Percentiles rank a stretch among this genome's conserved stretches.
phyloP scores from a whole-genome alignment of 2,113 vertebrate species.

The Catharus minimus region DNA sequence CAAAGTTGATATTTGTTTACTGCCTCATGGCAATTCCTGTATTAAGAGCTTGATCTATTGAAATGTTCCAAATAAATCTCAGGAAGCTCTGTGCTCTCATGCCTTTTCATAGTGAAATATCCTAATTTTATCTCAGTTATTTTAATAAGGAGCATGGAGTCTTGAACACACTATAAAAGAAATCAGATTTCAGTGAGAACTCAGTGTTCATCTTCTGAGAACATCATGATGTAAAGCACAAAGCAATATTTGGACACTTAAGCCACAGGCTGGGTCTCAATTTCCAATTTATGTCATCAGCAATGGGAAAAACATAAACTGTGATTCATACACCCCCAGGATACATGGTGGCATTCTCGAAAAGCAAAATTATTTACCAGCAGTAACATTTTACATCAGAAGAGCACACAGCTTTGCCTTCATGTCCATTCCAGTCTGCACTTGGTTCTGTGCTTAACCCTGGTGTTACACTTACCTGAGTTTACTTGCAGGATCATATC shows the following conservation, averaged over 20 bases:
- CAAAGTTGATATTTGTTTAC: not conserved
- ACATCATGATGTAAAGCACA: not conserved
- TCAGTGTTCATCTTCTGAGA: not conserved
- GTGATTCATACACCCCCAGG: not conserved
- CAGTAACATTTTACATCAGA: not conserved
- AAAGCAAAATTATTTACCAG: not conserved
- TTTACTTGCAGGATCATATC: not conserved
- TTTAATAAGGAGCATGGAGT: not conserved
- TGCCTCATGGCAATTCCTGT: not conserved
- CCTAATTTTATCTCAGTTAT: not conserved
- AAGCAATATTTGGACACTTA: not conserved
- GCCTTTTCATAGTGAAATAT: not conserved
- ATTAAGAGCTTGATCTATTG: not conserved
- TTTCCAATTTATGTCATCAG: not conserved
- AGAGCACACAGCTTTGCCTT: not conserved
- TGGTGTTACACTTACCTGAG: not conserved
- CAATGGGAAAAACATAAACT: not conserved
- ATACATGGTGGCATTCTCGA: not conserved
- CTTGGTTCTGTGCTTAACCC: not conserved
- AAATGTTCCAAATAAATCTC: not conserved
- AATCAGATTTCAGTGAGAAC: not conserved
- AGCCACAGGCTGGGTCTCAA: not conserved
- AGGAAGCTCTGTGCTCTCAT: not conserved
- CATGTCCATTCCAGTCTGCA: rapidly evolving
- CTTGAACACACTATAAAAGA: not conserved